These are phyloP conservation scores for Apteryx mantelli DNA, from an alignment of 2,113 vertebrate genomes.

Conservation along the genomic window DNA sequence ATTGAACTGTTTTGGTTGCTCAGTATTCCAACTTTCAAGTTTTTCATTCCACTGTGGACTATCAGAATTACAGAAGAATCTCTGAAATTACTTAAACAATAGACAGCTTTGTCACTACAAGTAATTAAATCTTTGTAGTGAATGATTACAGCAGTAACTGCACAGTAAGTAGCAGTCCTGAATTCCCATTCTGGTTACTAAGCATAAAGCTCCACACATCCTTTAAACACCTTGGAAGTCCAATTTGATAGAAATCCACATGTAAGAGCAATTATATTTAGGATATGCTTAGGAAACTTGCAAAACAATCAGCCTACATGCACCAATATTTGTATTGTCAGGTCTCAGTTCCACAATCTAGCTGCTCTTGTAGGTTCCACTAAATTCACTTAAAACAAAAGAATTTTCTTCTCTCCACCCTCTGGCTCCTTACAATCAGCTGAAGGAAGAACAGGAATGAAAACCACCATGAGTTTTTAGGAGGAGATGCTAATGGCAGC, in stretches of 20 bases:
- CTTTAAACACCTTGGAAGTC: neutral
- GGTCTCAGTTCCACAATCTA: neutral
- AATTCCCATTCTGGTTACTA: neutral
- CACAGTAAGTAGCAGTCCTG: neutral
- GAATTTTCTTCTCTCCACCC: neutral
- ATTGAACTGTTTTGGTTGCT: neutral
- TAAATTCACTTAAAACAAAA: neutral
- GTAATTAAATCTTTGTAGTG: slow-evolving; percentile 20
- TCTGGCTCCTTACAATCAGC: neutral
- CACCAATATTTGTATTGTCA: neutral
- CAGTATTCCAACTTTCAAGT: neutral
- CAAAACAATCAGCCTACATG: neutral
- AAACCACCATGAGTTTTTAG: neutral
- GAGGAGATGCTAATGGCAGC: neutral
- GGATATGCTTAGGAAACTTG: neutral
- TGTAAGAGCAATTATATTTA: neutral
- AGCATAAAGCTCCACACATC: fast-evolving
- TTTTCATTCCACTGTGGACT: neutral
- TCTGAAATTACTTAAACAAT: neutral
- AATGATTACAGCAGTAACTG: slow-evolving; percentile 10
- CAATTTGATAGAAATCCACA: neutral
- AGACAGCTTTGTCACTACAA: slow-evolving; percentile 2
- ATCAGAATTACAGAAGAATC: neutral
- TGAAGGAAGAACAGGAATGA: neutral
- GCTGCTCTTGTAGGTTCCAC: neutral